Evolutionary conservation across 2,888 invertebrate genomes (phyloP).

Genomic region (Ormyrus labotus): DNA sequence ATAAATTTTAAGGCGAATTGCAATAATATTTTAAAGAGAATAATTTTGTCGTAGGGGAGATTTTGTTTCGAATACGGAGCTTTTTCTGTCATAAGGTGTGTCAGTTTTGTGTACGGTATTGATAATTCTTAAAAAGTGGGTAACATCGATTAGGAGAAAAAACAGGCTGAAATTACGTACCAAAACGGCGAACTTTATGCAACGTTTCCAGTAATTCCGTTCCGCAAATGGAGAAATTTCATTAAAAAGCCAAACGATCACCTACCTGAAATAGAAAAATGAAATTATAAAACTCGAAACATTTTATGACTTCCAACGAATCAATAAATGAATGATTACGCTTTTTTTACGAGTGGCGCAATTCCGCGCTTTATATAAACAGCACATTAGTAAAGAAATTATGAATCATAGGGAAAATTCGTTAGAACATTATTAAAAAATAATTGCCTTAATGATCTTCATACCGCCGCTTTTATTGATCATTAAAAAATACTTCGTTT

Average conservation of each 20-base stretch:
- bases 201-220: background rate
- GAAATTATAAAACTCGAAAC: conserved; percentile 3
- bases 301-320: background rate
- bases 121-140: background rate
- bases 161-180: background rate
- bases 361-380: conserved; percentile 1
- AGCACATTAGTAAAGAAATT: background rate
- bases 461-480: conserved; percentile 40
- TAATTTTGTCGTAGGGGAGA: no score
- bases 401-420: conserved; percentile 18
- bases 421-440: conserved; percentile 17
- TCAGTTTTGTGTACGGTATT: no score
- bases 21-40: no score
- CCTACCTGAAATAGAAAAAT: conserved; percentile 43
- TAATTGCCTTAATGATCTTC: conserved; percentile 33
- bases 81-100: no score
- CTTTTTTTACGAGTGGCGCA: background rate
- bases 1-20: no score
- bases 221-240: conserved; percentile 3
- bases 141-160: background rate
- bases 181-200: background rate
- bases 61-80: no score
- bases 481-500: conserved; percentile 46
- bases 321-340: conserved; percentile 13
- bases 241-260: background rate